Evolutionary conservation across 2,888 invertebrate species (phyloP).

Genomic region (Oscheius myriophilus): DNA sequence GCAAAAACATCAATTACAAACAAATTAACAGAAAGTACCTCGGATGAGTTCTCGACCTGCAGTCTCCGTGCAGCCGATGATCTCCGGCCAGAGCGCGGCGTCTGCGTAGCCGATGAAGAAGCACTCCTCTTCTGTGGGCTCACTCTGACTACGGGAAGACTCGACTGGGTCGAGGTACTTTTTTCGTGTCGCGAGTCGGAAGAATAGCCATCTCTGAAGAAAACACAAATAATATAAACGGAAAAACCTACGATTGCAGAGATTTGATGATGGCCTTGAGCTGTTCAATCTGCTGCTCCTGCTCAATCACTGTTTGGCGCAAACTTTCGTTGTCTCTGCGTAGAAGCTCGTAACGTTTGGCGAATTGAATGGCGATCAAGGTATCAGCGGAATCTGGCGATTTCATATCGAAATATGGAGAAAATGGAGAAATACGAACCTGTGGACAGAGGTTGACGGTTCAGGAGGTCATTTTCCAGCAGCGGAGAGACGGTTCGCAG

Average conservation of each 20-base stretch:
- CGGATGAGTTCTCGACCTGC: constrained; percentile 8
- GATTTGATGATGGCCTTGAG: constrained; percentile 24
- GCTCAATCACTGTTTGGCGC: constrained; percentile 13
- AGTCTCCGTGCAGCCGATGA: not conserved
- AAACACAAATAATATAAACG: not conserved
- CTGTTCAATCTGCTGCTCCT: constrained; percentile 22
- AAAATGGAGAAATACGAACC: not conserved
- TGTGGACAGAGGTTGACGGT: constrained; percentile 12
- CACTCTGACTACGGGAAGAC: constrained; percentile 24
- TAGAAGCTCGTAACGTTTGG: constrained; percentile 19
- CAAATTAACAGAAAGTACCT: constrained; percentile 1
- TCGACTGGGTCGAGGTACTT: constrained; percentile 9
- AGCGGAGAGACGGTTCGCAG: constrained; percentile 18
- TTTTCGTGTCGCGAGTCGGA: constrained; percentile 28
- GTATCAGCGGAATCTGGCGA: constrained; percentile 17
- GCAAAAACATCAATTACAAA: constrained; percentile 3
- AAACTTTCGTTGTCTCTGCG: constrained; percentile 22
- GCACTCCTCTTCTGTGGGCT: constrained; percentile 28
- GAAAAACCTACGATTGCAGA: constrained; percentile 17
- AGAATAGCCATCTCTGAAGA: constrained; percentile 25
- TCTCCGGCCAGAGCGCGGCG: constrained; percentile 1
- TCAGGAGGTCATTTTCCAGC: constrained; percentile 7
- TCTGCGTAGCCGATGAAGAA: constrained; percentile 16
- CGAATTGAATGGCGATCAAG: constrained; percentile 10
- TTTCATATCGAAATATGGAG: not conserved